Percentiles rank a stretch among this genome's conserved stretches.
Evolutionary conservation across 92 coral and sea anemone species (phyloP).

Genomic region (Ricordea florida): DNA sequence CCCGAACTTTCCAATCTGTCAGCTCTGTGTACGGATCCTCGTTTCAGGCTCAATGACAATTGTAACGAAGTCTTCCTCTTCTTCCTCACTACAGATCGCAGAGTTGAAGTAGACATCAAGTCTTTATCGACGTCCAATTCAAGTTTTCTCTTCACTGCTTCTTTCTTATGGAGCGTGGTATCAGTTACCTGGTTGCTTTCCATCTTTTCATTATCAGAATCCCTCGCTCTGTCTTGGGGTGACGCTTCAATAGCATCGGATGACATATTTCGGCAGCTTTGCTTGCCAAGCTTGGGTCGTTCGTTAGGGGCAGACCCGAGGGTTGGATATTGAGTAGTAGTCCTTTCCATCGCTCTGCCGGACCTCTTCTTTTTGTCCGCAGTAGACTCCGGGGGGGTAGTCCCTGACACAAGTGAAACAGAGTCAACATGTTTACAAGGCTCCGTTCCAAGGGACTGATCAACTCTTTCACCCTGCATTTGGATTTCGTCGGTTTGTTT

Average conservation of each 20-base stretch:
- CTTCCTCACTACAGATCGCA: neutral
- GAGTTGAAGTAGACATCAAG: neutral
- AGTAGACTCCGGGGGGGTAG: neutral
- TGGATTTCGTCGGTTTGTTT: neutral
- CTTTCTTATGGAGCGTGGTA: neutral
- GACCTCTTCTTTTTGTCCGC: neutral
- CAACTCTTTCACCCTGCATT: too few species aligned
- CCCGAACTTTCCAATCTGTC: too few species aligned
- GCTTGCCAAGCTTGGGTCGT: neutral
- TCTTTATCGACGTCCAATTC: neutral
- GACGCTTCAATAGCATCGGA: too few species aligned
- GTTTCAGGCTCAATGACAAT: too few species aligned
- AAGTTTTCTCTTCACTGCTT: conserved; percentile 14
- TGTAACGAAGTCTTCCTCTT: conserved; percentile 14
- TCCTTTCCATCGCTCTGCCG: neutral
- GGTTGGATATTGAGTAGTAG: neutral
- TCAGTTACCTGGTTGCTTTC: too few species aligned
- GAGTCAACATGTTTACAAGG: neutral
- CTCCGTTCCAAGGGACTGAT: too few species aligned
- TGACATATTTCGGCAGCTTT: neutral
- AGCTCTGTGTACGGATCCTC: too few species aligned
- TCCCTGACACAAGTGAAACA: neutral
- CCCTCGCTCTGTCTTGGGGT: too few species aligned
- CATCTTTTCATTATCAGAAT: too few species aligned
- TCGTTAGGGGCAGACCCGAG: neutral